Conservation (phyloP, 2,113 vertebrate species). For the Perca schrenkii region DNA sequence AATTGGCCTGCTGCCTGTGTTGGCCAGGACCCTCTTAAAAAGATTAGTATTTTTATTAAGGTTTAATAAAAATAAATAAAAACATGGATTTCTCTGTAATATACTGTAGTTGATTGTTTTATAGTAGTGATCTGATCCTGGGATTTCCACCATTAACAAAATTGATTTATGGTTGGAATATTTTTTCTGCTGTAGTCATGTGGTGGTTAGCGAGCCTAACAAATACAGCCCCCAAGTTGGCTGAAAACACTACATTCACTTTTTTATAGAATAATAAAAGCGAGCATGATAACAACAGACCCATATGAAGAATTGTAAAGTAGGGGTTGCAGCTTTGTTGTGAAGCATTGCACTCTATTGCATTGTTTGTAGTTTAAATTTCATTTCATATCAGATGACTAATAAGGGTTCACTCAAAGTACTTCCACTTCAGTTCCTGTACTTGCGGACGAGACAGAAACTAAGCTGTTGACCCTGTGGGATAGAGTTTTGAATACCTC, state of each 20-base stretch:
- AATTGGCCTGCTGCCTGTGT: no score
- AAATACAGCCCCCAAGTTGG: not conserved
- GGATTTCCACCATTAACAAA: not conserved
- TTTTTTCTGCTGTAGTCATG: not conserved
- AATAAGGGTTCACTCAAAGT: not conserved
- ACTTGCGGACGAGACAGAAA: not conserved
- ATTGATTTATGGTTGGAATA: not conserved
- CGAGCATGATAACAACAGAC: not conserved
- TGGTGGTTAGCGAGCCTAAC: not conserved
- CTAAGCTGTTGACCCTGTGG: not conserved
- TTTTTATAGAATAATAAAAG: not conserved
- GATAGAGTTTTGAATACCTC: not conserved
- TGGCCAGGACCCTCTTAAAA: no score
- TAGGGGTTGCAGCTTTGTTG: not conserved
- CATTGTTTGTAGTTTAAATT: not conserved
- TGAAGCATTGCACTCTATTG: not conserved
- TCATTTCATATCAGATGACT: not conserved
- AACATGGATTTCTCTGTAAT: not conserved
- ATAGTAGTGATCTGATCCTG: not conserved
- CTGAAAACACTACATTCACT: not conserved
- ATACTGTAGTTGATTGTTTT: not conserved
- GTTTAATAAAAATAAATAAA: no score
- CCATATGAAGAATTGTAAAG: not conserved
- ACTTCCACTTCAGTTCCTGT: not conserved
- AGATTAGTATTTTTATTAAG: no score